Evolutionary conservation across 2,888 invertebrate genomes (phyloP).

Genomic region (Asteroscopus sphinx): DNA sequence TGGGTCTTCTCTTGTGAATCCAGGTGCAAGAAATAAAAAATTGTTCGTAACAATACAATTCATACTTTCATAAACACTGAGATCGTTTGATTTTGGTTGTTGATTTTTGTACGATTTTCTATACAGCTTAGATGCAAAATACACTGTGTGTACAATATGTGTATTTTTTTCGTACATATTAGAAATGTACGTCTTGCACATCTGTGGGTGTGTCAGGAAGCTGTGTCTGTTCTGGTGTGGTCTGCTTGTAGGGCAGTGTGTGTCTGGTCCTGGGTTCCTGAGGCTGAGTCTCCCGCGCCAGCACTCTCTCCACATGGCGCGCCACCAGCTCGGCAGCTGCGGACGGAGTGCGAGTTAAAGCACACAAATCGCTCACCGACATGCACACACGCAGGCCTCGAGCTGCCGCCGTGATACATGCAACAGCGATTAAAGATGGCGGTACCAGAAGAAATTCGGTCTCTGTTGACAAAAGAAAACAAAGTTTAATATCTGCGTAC

Average conservation of each 20-base stretch:
- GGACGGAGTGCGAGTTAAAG: constrained; percentile 85
- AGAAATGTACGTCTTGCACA: constrained; percentile 91
- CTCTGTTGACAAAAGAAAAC: constrained; percentile 88
- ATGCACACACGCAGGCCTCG: constrained; percentile 89
- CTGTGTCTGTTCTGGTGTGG: constrained; percentile 76
- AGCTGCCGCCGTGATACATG: constrained; percentile 92
- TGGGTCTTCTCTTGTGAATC: constrained; percentile 67
- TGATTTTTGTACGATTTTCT: constrained; percentile 58
- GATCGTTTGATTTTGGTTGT: constrained; percentile 70
- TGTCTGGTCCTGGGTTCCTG: constrained; percentile 78
- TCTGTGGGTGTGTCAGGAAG: constrained; percentile 91
- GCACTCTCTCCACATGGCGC: constrained; percentile 89
- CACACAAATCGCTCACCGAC: constrained; percentile 83
- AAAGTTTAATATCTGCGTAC: neutral
- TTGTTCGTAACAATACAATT: constrained; percentile 73
- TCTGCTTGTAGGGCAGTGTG: constrained; percentile 73
- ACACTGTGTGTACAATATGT: constrained; percentile 14
- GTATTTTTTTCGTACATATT: constrained; percentile 58
- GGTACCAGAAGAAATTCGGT: constrained; percentile 92
- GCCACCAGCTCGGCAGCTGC: constrained; percentile 89
- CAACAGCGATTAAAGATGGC: constrained; percentile 92
- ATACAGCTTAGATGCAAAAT: constrained; percentile 15
- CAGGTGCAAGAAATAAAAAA: constrained; percentile 80
- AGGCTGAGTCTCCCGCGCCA: constrained; percentile 89
- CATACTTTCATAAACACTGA: constrained; percentile 69